Evolutionary conservation across 2,797 vertebrate species (phyloP), one percentile per base, ranked within the genome.

Genomic region (Pseudochaenichthys georgianus): DNA sequence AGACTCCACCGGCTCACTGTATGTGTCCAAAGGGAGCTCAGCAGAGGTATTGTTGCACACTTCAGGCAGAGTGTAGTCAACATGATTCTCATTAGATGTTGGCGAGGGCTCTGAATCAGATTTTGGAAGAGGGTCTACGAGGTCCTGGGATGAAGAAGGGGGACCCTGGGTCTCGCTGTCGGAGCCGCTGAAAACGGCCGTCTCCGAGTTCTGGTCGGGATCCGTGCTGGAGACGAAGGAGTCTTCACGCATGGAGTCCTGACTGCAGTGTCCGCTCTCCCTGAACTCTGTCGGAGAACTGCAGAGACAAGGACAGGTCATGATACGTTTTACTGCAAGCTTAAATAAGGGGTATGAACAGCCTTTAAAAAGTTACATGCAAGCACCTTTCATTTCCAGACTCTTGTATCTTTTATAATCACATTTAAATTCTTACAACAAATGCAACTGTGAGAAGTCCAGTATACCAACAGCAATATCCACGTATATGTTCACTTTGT

Each of bases 201-300:
- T 89, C 67, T 94, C 94, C 0, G 86, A 92, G 73, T 81, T 80
- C 53, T 78, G 92, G 58, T 95, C 90, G 0, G 85, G 64, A 70
- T 87, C 86, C 0, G 85, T 64, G 83, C 90, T 90, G 57, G 90
- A 93, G 21, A 92, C 82, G 3, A 93, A 89, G 2, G 93, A 92
- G 78, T 94, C 93, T 23, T 95, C 93, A 7, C 82, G 92, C 80
- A 87, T 93, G 15, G 94, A 93, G 82, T 95, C 94, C 80, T 95
- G 94, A 62, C 92, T 94, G 83, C 92, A 93, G 71, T 88, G 84
- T 45, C 87, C 83, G 7, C 82, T 90, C 69, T 89, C 92, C 53
- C 75, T 86, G 70, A 82, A 87, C 64, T 87, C 89, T 55, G 67
- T 64, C 23, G 62, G 67, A 41, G 31, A 79, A 43, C 92, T 93